Conservation (phyloP, 2,113 vertebrate species). For the Toxostoma redivivum region DNA sequence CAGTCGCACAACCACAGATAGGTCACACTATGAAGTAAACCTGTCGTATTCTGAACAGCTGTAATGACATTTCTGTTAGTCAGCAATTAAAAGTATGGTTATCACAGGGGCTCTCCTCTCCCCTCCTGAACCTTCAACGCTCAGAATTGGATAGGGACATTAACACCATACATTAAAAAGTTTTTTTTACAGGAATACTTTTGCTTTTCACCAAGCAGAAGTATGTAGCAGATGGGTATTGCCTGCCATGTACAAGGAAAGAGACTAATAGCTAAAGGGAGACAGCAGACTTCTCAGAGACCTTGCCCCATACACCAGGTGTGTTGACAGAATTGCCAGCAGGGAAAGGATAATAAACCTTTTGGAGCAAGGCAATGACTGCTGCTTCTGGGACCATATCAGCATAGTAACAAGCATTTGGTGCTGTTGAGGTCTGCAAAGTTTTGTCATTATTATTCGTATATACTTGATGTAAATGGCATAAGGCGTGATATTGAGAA, state of each 20-base stretch:
- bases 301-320: slow-evolving; percentile 45
- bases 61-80: background rate
- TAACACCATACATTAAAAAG: background rate
- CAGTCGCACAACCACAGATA: background rate
- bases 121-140: background rate
- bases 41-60: background rate
- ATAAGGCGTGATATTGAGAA: background rate
- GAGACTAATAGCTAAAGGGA: slow-evolving; percentile 28
- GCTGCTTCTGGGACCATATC: slow-evolving; percentile 38
- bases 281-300: slow-evolving; percentile 6
- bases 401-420: slow-evolving; percentile 30
- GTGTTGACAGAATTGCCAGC: slow-evolving; percentile 42
- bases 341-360: slow-evolving; percentile 53
- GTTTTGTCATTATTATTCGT: background rate
- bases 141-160: background rate
- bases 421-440: background rate
- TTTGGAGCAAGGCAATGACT: slow-evolving; percentile 22
- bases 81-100: background rate
- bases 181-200: background rate
- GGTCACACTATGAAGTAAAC: background rate
- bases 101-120: background rate
- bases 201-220: slow-evolving; percentile 9
- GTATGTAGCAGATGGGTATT: slow-evolving; percentile 42
- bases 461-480: background rate
- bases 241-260: background rate